Base-by-base conservation (phyloP, 1,140 invertebrate species). In the Polypedilum vanderplanki region DNA sequence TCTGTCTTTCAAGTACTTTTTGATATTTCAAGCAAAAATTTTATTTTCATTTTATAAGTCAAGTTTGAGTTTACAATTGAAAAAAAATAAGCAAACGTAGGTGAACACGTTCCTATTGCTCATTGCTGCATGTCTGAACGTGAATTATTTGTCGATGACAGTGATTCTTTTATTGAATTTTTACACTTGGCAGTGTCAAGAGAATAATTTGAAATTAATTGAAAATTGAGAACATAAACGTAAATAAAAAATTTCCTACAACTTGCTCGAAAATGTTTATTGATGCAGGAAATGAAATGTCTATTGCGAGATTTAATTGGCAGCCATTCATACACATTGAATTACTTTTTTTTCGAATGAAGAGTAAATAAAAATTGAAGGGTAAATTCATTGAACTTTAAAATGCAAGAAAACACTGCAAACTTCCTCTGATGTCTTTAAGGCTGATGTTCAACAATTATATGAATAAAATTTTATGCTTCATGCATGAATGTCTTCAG, bases 381-480 rank as follows among this genome's bases (percentile, higher is more conserved):
- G 65, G 17, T 70, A 70, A 70, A 70, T 18, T 70, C 65, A 70
- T 70, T 70, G 65, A 70, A 20, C 65, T 70, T 70, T 70, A 22
- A 22, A 70, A 70, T 22, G 65, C 20, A 57, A 57, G n/a, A n/a
- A n/a, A n/a, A n/a, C 46, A 57, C 20, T 70, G 65, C 65, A 5
- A 22, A 70, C 5, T 70, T 70, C 64, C 17, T 22, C 18, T 70
- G 65, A 10, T 20, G 46, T 57, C 46, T 57, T 57, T 57, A 57
- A 57, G n/a, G 10, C n/a, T n/a, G 10, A 57, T 57, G 46, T 57
- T n/a, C n/a, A 33, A 57, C 46, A 57, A 57, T 57, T n/a, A 15
- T 57, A 12, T 57, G n/a, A 57, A 46, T 12, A 57, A 57, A n/a
- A 12, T 57, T 57, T 57, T 57, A 57, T 57, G 46, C 46, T 57